Evolutionary conservation across 2,113 vertebrate species (phyloP).

Genomic region (Crotalus tigris): DNA sequence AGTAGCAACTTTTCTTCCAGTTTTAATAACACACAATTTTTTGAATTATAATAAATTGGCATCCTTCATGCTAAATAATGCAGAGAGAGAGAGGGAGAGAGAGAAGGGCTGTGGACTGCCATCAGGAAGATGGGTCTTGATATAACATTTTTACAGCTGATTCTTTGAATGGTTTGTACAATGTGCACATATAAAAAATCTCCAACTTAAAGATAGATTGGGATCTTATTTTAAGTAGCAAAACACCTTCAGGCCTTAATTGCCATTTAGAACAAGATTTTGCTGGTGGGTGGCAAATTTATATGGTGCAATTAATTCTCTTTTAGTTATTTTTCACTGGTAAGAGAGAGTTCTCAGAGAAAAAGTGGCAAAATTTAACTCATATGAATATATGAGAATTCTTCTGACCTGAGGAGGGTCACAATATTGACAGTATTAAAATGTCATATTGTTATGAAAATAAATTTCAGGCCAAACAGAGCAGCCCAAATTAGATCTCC

Average conservation of each 20-base stretch:
- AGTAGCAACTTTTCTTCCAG: slow-evolving; percentile 51
- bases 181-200: not conserved
- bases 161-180: not conserved
- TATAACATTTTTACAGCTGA: not conserved
- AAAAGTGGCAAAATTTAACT: not conserved
- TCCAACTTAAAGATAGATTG: not conserved
- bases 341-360: not conserved
- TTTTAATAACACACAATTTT: not conserved
- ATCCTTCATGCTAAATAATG: not conserved
- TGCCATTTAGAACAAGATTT: not conserved
- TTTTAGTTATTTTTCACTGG: not conserved
- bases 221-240: not conserved
- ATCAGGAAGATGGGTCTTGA: not conserved
- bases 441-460: not conserved
- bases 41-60: not conserved
- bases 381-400: too few species aligned
- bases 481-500: not conserved
- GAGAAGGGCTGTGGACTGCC: not conserved
- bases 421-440: not conserved
- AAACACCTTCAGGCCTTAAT: not conserved
- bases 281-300: not conserved
- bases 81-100: not conserved
- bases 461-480: not conserved
- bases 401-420: not conserved
- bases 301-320: not conserved